Percentiles rank a stretch among this genome's conserved stretches.
Evolutionary conservation across 2,113 vertebrate species (phyloP).

Genomic region (Cyanoramphus novaezelandiae): DNA sequence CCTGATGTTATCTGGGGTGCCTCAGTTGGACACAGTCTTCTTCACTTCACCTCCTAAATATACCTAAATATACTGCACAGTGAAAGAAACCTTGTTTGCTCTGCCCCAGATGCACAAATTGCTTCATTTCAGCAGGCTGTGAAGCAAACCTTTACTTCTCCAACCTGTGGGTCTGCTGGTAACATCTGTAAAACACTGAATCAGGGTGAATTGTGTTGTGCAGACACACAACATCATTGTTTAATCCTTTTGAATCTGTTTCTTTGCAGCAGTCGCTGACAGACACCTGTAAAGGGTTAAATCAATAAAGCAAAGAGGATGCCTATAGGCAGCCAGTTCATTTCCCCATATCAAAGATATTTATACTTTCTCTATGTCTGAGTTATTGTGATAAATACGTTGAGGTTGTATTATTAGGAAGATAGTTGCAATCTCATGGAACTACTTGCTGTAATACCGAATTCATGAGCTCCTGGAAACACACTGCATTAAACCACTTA

Average conservation of each 20-base stretch:
- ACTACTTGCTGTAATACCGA: conserved; percentile 66
- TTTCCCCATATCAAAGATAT: conserved; percentile 63
- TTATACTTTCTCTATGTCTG: conserved; percentile 65
- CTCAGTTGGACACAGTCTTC: neutral
- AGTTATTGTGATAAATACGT: conserved; percentile 76
- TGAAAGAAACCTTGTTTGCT: neutral
- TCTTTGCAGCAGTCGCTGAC: neutral
- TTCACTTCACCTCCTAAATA: neutral
- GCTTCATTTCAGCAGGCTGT: neutral
- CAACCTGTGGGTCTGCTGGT: neutral
- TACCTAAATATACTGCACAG: neutral
- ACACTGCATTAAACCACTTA: conserved; percentile 71
- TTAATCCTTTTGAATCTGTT: neutral
- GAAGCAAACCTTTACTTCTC: neutral
- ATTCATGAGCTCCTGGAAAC: conserved; percentile 76
- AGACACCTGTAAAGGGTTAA: conserved; percentile 51
- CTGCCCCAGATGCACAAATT: neutral
- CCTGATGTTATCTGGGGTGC: neutral
- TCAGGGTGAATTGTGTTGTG: neutral
- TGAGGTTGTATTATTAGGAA: conserved; percentile 74
- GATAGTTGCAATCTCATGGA: conserved; percentile 76
- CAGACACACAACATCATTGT: neutral
- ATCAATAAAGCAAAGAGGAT: conserved; percentile 41
- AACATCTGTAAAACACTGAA: neutral
- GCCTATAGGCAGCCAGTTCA: conserved; percentile 53